Evolutionary conservation across 2,797 vertebrate species (phyloP).

Genomic region (Enteromius trimaculatus): DNA sequence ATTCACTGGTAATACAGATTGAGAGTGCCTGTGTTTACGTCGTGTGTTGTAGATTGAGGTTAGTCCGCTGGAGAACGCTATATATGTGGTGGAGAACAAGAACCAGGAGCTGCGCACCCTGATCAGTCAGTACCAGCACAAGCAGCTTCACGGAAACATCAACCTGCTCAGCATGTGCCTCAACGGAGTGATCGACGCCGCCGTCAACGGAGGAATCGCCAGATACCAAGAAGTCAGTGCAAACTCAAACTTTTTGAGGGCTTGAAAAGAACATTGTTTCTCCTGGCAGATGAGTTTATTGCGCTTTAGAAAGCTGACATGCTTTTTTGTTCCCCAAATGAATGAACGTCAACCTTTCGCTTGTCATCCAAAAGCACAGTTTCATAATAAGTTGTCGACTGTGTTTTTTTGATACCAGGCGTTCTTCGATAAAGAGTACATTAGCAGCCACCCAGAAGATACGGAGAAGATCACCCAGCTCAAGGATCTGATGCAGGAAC

Average conservation of each 20-base stretch:
- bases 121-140: slow-evolving; percentile 98
- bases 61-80: slow-evolving; percentile 97
- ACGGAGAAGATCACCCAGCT: slow-evolving; percentile 95
- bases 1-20: not conserved
- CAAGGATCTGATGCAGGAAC: slow-evolving; percentile 98
- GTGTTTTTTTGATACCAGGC: slow-evolving; percentile 77
- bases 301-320: not conserved
- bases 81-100: slow-evolving; percentile 99
- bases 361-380: not conserved
- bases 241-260: not conserved
- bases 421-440: slow-evolving; percentile 99
- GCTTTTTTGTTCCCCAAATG: not conserved
- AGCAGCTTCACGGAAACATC: slow-evolving; percentile 95
- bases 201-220: slow-evolving; percentile 96
- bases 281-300: not conserved
- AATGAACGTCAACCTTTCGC: not conserved
- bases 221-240: slow-evolving; percentile 93
- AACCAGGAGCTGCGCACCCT: slow-evolving; percentile 95
- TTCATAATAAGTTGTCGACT: not conserved
- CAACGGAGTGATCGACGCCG: slow-evolving; percentile 97
- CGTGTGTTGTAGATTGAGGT: slow-evolving; percentile 88
- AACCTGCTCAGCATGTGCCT: slow-evolving; percentile 99
- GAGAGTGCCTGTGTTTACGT: not conserved
- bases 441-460: slow-evolving; percentile 93
- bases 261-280: not conserved